These are phyloP conservation scores for Malurus melanocephalus DNA, from an alignment of 2,113 vertebrate genomes.

Conservation along the genomic window DNA sequence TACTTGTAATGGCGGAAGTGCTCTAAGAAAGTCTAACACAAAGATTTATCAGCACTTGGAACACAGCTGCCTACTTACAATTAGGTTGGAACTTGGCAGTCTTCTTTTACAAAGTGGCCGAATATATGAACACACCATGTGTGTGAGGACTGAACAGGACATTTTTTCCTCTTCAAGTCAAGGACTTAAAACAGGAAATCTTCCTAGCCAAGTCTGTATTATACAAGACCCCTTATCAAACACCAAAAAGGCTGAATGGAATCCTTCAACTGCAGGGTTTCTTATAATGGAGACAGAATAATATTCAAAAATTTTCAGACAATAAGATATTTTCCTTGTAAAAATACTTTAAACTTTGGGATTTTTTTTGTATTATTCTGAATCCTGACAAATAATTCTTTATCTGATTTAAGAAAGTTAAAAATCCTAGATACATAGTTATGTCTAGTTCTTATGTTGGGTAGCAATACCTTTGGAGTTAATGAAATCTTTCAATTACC, in stretches of 20 bases:
- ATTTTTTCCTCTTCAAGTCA: slow-evolving; percentile 42
- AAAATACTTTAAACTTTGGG: not conserved
- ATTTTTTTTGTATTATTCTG: not conserved
- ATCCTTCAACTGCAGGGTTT: not conserved
- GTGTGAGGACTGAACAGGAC: not conserved
- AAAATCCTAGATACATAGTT: not conserved
- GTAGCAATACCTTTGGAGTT: not conserved
- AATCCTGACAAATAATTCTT: not conserved
- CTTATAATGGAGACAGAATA: not conserved
- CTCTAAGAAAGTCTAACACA: not conserved
- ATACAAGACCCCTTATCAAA: not conserved
- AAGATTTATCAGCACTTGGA: not conserved
- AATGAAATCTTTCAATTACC: not conserved
- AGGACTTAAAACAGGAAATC: not conserved
- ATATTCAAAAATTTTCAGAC: not conserved
- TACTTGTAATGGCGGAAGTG: not conserved
- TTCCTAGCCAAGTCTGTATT: not conserved
- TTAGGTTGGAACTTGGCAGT: not conserved
- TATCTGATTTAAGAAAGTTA: not conserved
- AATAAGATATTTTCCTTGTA: not conserved
- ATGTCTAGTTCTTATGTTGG: not conserved
- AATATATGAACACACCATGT: not conserved
- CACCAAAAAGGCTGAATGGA: not conserved
- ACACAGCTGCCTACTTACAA: not conserved
- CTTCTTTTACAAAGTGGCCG: not conserved